Evolutionary conservation across 2,113 vertebrate species (phyloP), one percentile per base, ranked within the genome.

Genomic region (Fregata magnificens): DNA sequence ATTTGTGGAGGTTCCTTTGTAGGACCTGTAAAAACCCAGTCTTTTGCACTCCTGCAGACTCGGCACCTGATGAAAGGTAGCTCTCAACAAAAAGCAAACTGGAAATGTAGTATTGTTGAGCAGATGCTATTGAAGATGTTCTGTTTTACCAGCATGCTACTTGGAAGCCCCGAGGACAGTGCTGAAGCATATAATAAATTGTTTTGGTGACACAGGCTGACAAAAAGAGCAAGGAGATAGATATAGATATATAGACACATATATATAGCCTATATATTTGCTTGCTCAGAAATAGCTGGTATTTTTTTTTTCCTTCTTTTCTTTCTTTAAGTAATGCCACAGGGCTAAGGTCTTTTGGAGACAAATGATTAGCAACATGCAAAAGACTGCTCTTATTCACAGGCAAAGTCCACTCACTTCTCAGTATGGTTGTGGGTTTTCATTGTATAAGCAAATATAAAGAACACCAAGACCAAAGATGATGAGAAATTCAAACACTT

Each of bases 201-300:
- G 44, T 85, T 97, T 91, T 70, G 82, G 53, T 93, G 85, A 82
- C 32, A 80, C 18, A 84, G 36, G 53, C 66, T 97, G 93, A 95
- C 79, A 91, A n/a, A 93, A 95, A 93, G 66, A 95, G 82, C 50
- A 93, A 78, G 58, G 34, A n/a, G n/a, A n/a, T n/a, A n/a, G n/a
- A n/a, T n/a, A n/a, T n/a, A n/a, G n/a, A n/a, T n/a, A n/a, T n/a
- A n/a, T n/a, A n/a, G n/a, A n/a, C 11, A 42, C 13, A 42, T 42
- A 42, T 42, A 42, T n/a, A n/a, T n/a, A n/a, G 8, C 40, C 79
- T 81, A 94, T 93, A 76, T 86, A 89, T 67, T 36, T 93, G 40
- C 31, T 93, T 79, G 65, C 73, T 94, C 53, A 85, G 47, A 91
- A 95, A 79, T 20, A 14, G 10, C 6, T 82, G 16, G 11, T 6